Percentiles rank a stretch among this genome's conserved stretches.
Conservation (phyloP, 2,113 vertebrate species). For the Fulmarus glacialis region DNA sequence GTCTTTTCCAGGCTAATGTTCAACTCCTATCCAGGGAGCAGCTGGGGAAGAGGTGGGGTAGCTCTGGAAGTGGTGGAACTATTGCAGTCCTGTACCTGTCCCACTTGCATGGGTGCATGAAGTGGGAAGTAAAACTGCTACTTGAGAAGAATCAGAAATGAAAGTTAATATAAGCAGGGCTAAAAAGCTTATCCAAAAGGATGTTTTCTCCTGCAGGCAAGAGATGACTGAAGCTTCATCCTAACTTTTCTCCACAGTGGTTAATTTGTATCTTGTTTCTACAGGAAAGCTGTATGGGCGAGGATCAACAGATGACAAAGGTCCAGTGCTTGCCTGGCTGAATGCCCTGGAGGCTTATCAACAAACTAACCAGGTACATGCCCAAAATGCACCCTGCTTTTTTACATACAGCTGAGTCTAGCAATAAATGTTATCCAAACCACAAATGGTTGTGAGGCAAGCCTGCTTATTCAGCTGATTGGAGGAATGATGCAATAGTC, state of each 20-base stretch:
- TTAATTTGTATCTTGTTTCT: constrained; percentile 1
- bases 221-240: neutral
- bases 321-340: constrained; percentile 94
- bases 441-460: neutral
- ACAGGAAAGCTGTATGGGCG: constrained; percentile 92
- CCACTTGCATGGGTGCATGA: neutral
- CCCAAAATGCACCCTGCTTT: neutral
- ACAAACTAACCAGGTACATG: constrained; percentile 85
- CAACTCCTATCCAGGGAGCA: neutral
- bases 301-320: constrained; percentile 96
- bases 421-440: neutral
- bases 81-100: neutral
- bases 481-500: neutral
- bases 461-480: neutral
- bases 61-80: neutral
- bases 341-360: constrained; percentile 94
- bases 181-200: neutral
- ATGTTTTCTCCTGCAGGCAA: neutral
- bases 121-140: neutral
- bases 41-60: neutral
- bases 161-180: neutral
- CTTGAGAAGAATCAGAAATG: neutral
- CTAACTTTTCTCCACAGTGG: neutral
- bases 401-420: neutral
- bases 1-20: neutral